Evolutionary conservation across 2,888 invertebrate species (phyloP), one percentile per base, ranked within the genome.

Genomic region (Vesta saturnalis): DNA sequence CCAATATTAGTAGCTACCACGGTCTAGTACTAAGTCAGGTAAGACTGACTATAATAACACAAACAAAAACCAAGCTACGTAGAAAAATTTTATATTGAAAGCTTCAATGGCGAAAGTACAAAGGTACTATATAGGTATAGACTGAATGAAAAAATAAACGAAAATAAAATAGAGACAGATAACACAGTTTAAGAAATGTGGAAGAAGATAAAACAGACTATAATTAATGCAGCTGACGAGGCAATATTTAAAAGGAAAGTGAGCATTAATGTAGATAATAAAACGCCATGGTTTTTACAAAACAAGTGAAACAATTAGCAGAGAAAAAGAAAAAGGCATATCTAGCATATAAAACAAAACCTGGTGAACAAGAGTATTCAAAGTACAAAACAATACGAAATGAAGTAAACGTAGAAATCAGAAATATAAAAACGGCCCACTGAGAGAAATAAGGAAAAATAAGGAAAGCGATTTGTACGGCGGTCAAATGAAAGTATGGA

Each of bases 221-320:
- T 49, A 10, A 16, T 49, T 14, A 16, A 49, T 16, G 49, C 16
- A 8, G 6, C 49, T 14, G 49, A n/a, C 18, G 14, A 49, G 49
- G 49, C 8, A 49, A 49, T 49, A 49, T 1, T n/a, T 49, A 49
- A 15, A 16, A 49, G 49, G 49, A 49, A 49, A 49, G 49, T 49
- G 15, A 49, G 15, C 49, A 8, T 49, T 14, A 16, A 49, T 49
- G 18, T 10, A 16, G 18, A 16, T 16, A 49, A 49, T 49, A 49
- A 49, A 49, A 49, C 49, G 16, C 49, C 14, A 15, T 49, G 49
- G n/a, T n/a, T 3, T 49, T 49, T 16, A 49, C 15, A 49, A 49
- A 14, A 49, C 14, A 49, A 49, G 49, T 49, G 15, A 49, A 49
- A 49, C 49, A 49, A 3, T 6, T 49, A 15, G 49, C 6, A 49